Evolutionary conservation across 2,113 vertebrate species (phyloP), one percentile per base, ranked within the genome.

Genomic region (Oryzias celebensis): DNA sequence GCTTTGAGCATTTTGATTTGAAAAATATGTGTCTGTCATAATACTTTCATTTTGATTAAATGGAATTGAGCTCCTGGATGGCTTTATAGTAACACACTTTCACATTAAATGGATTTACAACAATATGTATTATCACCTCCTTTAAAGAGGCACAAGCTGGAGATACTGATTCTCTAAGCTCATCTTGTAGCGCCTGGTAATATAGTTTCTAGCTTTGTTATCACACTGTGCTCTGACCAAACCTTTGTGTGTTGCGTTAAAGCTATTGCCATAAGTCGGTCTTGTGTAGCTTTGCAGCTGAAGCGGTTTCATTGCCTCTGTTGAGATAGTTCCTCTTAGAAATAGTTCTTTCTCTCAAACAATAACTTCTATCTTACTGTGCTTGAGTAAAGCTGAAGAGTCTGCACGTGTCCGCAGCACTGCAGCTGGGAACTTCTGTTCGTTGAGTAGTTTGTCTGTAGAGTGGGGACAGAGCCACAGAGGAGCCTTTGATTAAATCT

Each of bases 401-500:
- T 42, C 66, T 62, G 67, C 78, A 71, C 69, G 71, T 63, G 80
- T 52, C 64, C 61, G 68, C 77, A 77, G 74, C 62, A 75, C 58
- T 83, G 71, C 67, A 68, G 73, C 60, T 62, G 51, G 75, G 80
- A 68, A 78, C 72, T 47, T 42, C 49, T 52, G 31, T 54, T 31
- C 22, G 46, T 49, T 18, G 20, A 62, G 58, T 82, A 22, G 76
- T 78, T 74, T 70, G 64, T 78, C 71, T 58, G 53, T 71, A 78
- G 69, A 73, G 73, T 65, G 73, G 68, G 72, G 55, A 53, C 69
- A 61, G 80, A 77, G 80, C 82, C 78, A 92, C 90, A 92, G 88
- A 90, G 75, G 81, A 80, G 48, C 71, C 85, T 90, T 93, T 92
- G 89, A 91, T 89, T 84, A 81, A 79, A 85, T 60, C 66, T 57